Evolutionary conservation across 2,888 invertebrate species (phyloP).

Genomic region (Phengaris alcon): DNA sequence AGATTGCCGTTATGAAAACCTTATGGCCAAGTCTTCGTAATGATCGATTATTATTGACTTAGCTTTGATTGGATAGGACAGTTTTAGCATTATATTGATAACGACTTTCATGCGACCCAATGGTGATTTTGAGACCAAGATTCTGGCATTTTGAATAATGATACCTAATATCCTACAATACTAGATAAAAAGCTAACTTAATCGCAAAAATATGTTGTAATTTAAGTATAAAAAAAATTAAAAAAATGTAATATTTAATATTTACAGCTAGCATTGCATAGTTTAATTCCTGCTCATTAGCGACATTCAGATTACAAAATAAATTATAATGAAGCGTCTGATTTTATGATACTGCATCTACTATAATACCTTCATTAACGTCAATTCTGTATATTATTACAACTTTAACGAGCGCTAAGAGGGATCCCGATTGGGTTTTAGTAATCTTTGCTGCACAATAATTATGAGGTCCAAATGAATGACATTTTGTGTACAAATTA

Average conservation of each 20-base stretch:
- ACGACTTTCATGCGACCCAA: not conserved
- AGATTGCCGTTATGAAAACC: constrained; percentile 7
- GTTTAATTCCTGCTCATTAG: constrained; percentile 24
- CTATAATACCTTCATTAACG: constrained; percentile 24
- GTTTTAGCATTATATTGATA: not conserved
- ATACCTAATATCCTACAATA: not conserved
- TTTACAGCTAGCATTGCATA: constrained; percentile 1
- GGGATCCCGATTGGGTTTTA: constrained; percentile 17
- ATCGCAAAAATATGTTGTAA: too few species aligned
- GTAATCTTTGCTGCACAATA: constrained; percentile 21
- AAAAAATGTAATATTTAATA: constrained; percentile 9
- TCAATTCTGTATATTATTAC: constrained; percentile 23
- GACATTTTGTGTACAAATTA: constrained; percentile 11
- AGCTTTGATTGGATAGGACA: not conserved
- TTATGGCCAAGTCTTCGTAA: not conserved
- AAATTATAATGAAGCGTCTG: constrained; percentile 25
- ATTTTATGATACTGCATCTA: constrained; percentile 19
- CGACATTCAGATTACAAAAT: constrained; percentile 26
- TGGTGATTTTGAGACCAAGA: not conserved
- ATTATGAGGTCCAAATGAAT: constrained; percentile 21
- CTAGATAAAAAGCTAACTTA: too few species aligned
- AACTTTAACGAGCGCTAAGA: constrained; percentile 9
- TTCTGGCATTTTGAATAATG: not conserved
- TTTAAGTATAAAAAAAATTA: too few species aligned
- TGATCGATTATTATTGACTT: constrained; percentile 13